Base-by-base conservation (phyloP, 2,888 invertebrate species). In the Synergus umbraculus region DNA sequence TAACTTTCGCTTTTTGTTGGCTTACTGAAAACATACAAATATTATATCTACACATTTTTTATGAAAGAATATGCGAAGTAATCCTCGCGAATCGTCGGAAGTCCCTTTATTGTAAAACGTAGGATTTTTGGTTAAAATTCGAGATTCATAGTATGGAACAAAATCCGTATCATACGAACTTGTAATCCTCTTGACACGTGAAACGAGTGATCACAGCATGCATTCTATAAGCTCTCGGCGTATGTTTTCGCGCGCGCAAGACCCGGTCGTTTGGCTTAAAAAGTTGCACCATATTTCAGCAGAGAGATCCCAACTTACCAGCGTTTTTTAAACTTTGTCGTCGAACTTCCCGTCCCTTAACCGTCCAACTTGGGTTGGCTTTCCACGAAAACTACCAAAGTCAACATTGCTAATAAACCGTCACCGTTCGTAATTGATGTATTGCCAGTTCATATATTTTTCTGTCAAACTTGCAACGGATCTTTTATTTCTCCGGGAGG, bases 401-500 rank as follows among this genome's bases (percentile, higher is more conserved):
- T 81, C 81, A 81, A 79, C 79, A 81, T 46, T 41, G 79, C 79
- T 81, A 83, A 81, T 83, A 81, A 79, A 83, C 78, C 69, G 66
- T 63, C 41, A 73, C 37, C 49, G 22, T 49, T 37, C 41, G 78
- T 79, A 81, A 82, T 80, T 82, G 80, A 80, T 82, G 82, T 77
- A 80, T 82, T 46, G 76, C 64, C 18, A 67, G 65, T 77, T 77
- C 77, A 60, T 65, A 77, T 79, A 78, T 60, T 69, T 46, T 78
- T 63, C 65, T 66, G 81, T 81, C 79, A 81, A 79, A 41, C 54
- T 73, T 9, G 9, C 37, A n/a, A 29, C n/a, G 37, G 15, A 37
- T 73, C 73, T 54, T 73, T 73, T 54, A 49, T 73, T 73, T 73
- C 37, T 54, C 41, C 0, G 9, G 29, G 49, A 49, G 15, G n/a